Percentiles rank a stretch among this genome's conserved stretches.
Conservation (phyloP, 2,797 vertebrate species). For the Periparus ater region DNA sequence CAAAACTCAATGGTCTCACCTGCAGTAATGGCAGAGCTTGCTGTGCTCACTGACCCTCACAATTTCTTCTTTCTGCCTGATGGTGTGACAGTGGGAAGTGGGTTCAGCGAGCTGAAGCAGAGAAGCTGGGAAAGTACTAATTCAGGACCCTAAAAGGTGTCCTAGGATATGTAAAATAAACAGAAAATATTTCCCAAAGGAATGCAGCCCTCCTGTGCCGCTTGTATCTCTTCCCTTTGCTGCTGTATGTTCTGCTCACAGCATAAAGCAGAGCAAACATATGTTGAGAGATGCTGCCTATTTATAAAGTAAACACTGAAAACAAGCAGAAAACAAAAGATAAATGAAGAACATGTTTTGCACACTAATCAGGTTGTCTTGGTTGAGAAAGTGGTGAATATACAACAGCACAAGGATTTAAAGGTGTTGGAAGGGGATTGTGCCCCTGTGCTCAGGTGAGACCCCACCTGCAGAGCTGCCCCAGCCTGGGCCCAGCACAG, state of each 20-base stretch:
- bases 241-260: not conserved
- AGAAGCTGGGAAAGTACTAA: not conserved
- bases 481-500: not conserved
- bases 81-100: not conserved
- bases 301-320: slow-evolving; percentile 58
- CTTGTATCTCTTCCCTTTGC: not conserved
- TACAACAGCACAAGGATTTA: not conserved
- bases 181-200: not conserved
- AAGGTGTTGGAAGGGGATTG: not conserved
- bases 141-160: not conserved
- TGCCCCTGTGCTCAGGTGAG: not conserved
- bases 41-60: not conserved
- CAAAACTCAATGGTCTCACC: not conserved
- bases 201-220: not conserved
- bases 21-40: not conserved
- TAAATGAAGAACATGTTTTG: slow-evolving; percentile 1
- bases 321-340: slow-evolving; percentile 39
- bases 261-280: slow-evolving; percentile 44
- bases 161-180: not conserved
- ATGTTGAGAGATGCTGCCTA: slow-evolving; percentile 52
- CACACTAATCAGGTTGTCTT: slow-evolving; percentile 11
- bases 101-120: not conserved
- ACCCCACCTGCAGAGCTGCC: not conserved
- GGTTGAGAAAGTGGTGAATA: not conserved
- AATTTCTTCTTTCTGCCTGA: not conserved